phyloP scores from a whole-genome alignment of 2,797 vertebrate species.

The Siniperca obscura region DNA sequence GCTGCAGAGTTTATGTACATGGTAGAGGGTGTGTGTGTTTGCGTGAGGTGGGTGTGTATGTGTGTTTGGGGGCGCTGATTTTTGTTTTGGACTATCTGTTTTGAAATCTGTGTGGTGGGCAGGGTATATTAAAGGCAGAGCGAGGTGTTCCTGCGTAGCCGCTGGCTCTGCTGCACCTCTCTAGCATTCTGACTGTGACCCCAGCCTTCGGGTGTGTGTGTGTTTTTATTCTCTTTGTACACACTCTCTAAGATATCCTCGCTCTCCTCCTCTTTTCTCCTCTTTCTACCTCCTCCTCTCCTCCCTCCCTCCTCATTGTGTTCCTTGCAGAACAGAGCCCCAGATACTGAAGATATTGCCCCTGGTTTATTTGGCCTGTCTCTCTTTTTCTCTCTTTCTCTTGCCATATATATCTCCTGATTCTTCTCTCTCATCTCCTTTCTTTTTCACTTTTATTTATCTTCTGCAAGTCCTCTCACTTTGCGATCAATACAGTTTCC shows the following conservation, averaged over 20 bases:
- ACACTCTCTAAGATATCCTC: conserved; percentile 78
- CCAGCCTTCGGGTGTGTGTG: conserved; percentile 78
- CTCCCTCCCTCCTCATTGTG: conserved; percentile 58
- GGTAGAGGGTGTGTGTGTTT: conserved; percentile 48
- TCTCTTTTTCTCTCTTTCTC: conserved; percentile 61
- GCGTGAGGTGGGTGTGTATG: conserved; percentile 3
- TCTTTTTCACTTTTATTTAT: conserved; percentile 78
- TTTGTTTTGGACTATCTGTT: conserved; percentile 80
- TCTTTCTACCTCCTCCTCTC: conserved; percentile 52
- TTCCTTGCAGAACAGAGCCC: conserved; percentile 76
- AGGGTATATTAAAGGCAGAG: conserved; percentile 79
- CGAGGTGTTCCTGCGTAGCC: conserved; percentile 79
- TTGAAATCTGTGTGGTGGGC: conserved; percentile 77
- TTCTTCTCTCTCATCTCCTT: conserved; percentile 71
- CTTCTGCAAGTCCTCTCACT: conserved; percentile 73
- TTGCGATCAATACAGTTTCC: conserved; percentile 79
- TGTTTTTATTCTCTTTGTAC: conserved; percentile 82
- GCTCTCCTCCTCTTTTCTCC: conserved; percentile 72
- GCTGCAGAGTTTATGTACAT: conserved; percentile 69
- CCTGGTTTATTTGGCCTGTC: conserved; percentile 80
- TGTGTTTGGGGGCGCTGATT: conserved; percentile 72
- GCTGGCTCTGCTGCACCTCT: conserved; percentile 78
- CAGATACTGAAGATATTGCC: conserved; percentile 80
- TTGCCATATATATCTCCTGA: conserved; percentile 68
- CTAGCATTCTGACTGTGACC: conserved; percentile 79